Base-by-base conservation (phyloP, 2,888 invertebrate genomes). In the Callyntrura guangdongensis region DNA sequence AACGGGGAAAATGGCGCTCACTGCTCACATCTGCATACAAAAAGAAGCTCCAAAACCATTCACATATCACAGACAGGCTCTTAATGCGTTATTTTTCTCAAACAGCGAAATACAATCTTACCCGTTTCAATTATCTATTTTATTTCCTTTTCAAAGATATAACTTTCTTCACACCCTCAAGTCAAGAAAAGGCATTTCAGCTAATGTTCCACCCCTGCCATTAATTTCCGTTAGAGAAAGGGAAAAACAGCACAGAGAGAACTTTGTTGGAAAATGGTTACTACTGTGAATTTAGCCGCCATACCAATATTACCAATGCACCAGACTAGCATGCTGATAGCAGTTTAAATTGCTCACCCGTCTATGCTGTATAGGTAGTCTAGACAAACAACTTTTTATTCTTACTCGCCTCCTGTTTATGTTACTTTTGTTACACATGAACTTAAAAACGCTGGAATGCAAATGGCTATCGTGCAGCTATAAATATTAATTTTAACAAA, bases 11-110 rank as follows among this genome's bases (percentile, higher is more conserved):
- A 82, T 72, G 64, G 79, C 67, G 53, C 72, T 81, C 64, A 9
- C 88, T 67, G 53, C 72, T 81, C 64, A 9, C 88, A 89, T 89
- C 89, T 89, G 89, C 89, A 89, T 89, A 88, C 25, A 87, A 45
- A 61, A n/a, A 64, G 12, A 36, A n/a, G 14, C 4, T 56, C 27
- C 56, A 12, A 53, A 47, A 11, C 49, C 22, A 25, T 77, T 8
- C 59, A 79, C 45, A 45, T n/a, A 72, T 20, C 49, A n/a, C 9
- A 69, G 14, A 67, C 67, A 67, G 20, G 45, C 53, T 22, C 22
- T 17, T 77, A 20, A 77, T 77, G 74, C 53, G 53, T 77, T 77
- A 47, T 77, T 53, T 49, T 77, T n/a, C 47, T 49, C 47, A 45
- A 22, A 79, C 27, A 20, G 82, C 47, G 36, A 47, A 64, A 61